Conservation (phyloP, 2,888 invertebrate species). For the Scaptodrosophila latifasciaeformis region DNA sequence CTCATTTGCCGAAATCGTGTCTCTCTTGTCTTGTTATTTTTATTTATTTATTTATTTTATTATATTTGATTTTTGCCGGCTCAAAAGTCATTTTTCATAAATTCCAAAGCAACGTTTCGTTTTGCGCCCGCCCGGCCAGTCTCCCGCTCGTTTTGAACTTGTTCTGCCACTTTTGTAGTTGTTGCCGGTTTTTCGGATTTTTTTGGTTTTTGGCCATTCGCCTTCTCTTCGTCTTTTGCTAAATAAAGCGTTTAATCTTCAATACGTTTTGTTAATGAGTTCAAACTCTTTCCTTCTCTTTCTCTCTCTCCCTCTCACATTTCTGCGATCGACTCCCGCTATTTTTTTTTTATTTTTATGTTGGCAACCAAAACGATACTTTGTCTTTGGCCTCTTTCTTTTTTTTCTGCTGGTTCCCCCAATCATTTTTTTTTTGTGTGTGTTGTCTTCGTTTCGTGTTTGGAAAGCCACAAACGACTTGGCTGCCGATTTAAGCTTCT, state of each 20-base stretch:
- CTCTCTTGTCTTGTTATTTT: slow-evolving; percentile 44
- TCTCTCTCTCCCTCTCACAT: slow-evolving; percentile 28
- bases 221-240: too few species aligned
- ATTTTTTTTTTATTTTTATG: slow-evolving; percentile 27
- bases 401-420: slow-evolving; percentile 29
- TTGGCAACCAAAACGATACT: not conserved
- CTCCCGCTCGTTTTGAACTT: slow-evolving; percentile 22
- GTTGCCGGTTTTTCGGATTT: too few species aligned
- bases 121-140: slow-evolving; percentile 6
- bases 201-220: too few species aligned
- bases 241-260: slow-evolving; percentile 51
- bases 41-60: slow-evolving; percentile 15
- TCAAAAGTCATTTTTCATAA: slow-evolving; percentile 31
- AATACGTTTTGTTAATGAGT: slow-evolving; percentile 64
- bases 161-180: slow-evolving; percentile 42
- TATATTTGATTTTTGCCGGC: slow-evolving; percentile 47
- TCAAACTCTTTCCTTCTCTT: slow-evolving; percentile 25
- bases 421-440: slow-evolving; percentile 46
- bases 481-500: too few species aligned
- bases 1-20: too few species aligned
- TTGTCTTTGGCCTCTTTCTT: slow-evolving; percentile 22
- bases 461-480: slow-evolving; percentile 57
- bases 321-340: slow-evolving; percentile 48
- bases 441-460: slow-evolving; percentile 40
- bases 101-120: slow-evolving; percentile 32